These are phyloP conservation scores for Excalfactoria chinensis DNA, from an alignment of 2,113 vertebrate species.

Conservation along the genomic window DNA sequence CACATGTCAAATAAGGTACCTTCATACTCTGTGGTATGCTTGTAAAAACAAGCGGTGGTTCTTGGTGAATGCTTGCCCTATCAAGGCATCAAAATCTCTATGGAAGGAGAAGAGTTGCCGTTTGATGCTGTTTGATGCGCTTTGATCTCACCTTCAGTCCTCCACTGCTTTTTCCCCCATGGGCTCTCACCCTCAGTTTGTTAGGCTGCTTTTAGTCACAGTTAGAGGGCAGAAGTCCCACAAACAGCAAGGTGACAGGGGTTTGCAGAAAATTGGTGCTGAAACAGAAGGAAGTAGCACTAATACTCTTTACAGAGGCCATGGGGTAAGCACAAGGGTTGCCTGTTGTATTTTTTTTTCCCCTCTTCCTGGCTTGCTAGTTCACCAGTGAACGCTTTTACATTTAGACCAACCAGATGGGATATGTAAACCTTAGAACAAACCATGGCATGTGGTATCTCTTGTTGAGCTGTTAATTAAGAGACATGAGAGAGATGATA, in stretches of 20 bases:
- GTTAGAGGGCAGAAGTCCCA: not conserved
- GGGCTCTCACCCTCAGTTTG: rapidly evolving
- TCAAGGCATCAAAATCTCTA: not conserved
- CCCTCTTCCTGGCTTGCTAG: not conserved
- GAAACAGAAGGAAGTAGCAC: not conserved
- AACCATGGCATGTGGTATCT: not conserved
- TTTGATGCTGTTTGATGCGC: not conserved
- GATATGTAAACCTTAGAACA: not conserved
- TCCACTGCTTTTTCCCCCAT: rapidly evolving
- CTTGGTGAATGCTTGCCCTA: not conserved
- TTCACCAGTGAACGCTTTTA: not conserved
- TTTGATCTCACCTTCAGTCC: not conserved
- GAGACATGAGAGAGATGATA: not conserved
- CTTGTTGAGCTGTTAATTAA: not conserved
- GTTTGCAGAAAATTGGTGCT: not conserved
- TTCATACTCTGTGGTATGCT: too few species aligned
- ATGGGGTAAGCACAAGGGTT: not conserved
- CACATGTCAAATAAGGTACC: rapidly evolving
- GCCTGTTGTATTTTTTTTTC: not conserved
- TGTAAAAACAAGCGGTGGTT: not conserved
- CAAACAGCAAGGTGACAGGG: not conserved
- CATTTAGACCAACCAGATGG: not conserved
- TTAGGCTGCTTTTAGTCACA: not conserved
- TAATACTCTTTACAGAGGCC: not conserved
- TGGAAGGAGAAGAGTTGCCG: not conserved